Evolutionary conservation across 1,140 invertebrate genomes (phyloP).

Genomic region (Hypothenemus hampei): DNA sequence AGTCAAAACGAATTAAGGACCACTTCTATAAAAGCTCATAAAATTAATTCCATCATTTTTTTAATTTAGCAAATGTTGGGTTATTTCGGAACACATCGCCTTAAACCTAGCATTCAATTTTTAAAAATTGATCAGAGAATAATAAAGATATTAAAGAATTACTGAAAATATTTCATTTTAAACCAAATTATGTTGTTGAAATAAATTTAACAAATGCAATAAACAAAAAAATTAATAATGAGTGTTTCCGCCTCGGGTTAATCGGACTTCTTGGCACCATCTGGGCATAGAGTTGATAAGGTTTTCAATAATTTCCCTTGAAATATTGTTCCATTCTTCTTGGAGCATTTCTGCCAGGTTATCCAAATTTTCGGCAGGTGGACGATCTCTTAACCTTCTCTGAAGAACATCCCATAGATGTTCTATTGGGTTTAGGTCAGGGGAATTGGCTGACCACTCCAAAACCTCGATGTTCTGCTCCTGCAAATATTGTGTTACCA

Average conservation of each 20-base stretch:
- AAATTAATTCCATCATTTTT: background rate
- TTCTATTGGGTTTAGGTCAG: background rate
- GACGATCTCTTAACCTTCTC: background rate
- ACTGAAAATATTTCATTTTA: background rate
- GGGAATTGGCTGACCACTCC: background rate
- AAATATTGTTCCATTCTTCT: background rate
- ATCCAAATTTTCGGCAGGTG: background rate
- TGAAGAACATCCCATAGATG: conserved; percentile 4
- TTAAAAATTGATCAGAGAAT: background rate
- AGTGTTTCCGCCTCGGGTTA: background rate
- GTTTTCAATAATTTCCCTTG: background rate
- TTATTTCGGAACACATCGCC: background rate
- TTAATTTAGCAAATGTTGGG: background rate
- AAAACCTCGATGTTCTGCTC: conserved; percentile 1
- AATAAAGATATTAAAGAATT: background rate
- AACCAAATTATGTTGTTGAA: background rate
- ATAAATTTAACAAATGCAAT: background rate
- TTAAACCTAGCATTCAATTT: background rate
- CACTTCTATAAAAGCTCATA: background rate
- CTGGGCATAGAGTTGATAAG: background rate
- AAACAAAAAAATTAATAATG: conserved; percentile 2
- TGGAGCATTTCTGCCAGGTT: background rate
- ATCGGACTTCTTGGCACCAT: background rate
- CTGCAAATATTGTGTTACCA: background rate
- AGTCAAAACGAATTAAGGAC: background rate